phyloP scores from a whole-genome alignment of 2,113 vertebrate species.

The Arvicanthis niloticus region DNA sequence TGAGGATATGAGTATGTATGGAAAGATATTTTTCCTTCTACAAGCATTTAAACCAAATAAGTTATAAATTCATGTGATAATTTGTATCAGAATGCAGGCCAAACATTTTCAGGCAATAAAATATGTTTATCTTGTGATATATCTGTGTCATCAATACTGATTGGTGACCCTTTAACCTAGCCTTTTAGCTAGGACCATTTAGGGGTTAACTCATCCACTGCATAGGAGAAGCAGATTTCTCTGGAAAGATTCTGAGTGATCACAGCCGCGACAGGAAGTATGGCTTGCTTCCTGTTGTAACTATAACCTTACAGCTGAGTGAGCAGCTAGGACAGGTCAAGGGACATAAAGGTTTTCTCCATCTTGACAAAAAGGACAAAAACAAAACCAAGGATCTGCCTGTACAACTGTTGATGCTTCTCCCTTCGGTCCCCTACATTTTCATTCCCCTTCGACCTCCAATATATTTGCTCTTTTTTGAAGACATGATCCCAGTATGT shows the following conservation, averaged over 20 bases:
- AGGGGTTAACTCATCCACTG: not conserved
- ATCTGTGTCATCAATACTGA: not conserved
- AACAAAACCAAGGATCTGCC: not conserved
- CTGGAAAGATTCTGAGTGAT: not conserved
- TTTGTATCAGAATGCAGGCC: not conserved
- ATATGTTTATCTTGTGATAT: not conserved
- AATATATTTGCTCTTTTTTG: not conserved
- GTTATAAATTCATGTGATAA: not conserved
- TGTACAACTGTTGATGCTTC: not conserved
- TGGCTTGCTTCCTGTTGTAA: slow-evolving; percentile 42
- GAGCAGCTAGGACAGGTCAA: slow-evolving; percentile 55
- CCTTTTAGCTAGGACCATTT: not conserved
- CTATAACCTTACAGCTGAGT: slow-evolving; percentile 50
- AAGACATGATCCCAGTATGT: not conserved
- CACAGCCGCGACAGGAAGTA: not conserved
- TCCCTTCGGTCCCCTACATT: no score
- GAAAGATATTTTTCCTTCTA: not conserved
- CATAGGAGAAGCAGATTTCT: slow-evolving; percentile 17
- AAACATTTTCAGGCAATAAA: not conserved
- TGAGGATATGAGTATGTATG: not conserved
- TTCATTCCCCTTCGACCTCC: not conserved
- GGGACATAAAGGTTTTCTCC: slow-evolving; percentile 15
- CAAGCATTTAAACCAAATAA: not conserved
- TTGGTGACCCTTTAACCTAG: not conserved
- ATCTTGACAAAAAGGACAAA: not conserved